These are phyloP conservation scores for Arge pagana DNA, from an alignment of 2,888 invertebrate species.

Conservation along the genomic window DNA sequence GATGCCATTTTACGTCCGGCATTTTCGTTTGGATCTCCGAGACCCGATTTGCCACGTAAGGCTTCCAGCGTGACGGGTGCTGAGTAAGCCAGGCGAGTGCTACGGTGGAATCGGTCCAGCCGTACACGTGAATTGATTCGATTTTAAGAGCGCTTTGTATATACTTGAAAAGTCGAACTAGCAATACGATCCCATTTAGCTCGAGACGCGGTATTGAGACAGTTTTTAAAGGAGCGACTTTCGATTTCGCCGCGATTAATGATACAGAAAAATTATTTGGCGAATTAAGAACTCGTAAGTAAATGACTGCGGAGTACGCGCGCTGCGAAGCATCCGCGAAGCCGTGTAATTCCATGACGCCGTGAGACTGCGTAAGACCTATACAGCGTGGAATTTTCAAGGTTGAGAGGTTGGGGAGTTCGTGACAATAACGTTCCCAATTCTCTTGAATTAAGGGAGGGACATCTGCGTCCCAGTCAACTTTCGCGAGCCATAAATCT, in stretches of 20 bases:
- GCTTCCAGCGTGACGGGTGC: slow-evolving; percentile 25
- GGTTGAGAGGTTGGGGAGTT: background rate
- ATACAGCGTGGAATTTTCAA: slow-evolving; percentile 29
- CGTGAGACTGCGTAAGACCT: background rate
- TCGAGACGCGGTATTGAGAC: slow-evolving; percentile 24
- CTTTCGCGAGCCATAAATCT: slow-evolving; percentile 26
- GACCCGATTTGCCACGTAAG: slow-evolving; percentile 27
- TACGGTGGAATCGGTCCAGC: slow-evolving; percentile 35
- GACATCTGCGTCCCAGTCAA: slow-evolving; percentile 27
- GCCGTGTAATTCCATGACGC: slow-evolving; percentile 24
- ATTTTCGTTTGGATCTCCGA: slow-evolving; percentile 18
- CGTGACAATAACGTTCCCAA: slow-evolving; percentile 20
- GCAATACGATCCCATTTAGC: slow-evolving; percentile 18
- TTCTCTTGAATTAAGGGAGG: background rate
- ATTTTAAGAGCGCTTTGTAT: background rate
- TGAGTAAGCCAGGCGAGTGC: slow-evolving; percentile 28
- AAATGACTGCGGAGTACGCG: slow-evolving; percentile 24
- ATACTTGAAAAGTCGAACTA: slow-evolving; percentile 17
- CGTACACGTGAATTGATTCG: slow-evolving; percentile 2
- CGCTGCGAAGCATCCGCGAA: slow-evolving; percentile 25
- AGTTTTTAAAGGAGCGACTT: slow-evolving; percentile 27
- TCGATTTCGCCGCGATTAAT: slow-evolving; percentile 21
- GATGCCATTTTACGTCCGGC: slow-evolving; percentile 19
- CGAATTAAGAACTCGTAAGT: slow-evolving; percentile 27
- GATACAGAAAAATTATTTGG: slow-evolving; percentile 1